Base-by-base conservation (phyloP, 2,888 invertebrate genomes). In the Drosophila tripunctata region DNA sequence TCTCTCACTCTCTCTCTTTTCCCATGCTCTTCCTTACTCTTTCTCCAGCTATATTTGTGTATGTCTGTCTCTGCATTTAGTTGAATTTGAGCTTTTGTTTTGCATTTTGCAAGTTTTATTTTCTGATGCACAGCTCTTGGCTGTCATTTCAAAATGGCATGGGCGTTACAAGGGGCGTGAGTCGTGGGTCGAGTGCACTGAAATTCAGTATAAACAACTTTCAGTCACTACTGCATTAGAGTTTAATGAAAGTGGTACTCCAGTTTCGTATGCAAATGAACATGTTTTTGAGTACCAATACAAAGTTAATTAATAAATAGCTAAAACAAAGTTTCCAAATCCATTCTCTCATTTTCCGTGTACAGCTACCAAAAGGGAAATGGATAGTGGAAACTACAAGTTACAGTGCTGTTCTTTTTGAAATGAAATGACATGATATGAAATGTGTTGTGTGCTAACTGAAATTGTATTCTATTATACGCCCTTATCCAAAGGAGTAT, bases 71-170 rank as follows among this genome's bases (percentile, higher is more conserved):
- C 21, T 30, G 14, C 67, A 40, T 35, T 38, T 33, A 33, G 41
- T 41, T 54, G 30, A 36, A 73, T 67, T 67, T 62, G 30, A 68
- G 69, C 75, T 75, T 72, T 75, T 72, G 63, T 72, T 72, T 75
- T 75, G 54, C 70, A 70, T 75, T 68, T 68, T 44, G 43, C 56
- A 35, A 70, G 56, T 48, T 74, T 52, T 54, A 62, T 73, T 74
- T 68, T 61, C 35, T 21, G 35, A 27, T 57, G 41, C 68, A 57
- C 27, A 22, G n/a, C 31, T 35, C 38, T 62, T 44, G 45, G 12
- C 17, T 12, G n/a, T n/a, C 7, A 17, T 24, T 24, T 40, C 8
- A 21, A 10, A 14, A 36, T 63, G 35, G n/a, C 36, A 24, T 4
- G 30, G 27, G 30, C 27, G 14, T 30, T 2, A 6, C 22, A 14